Percentiles rank a stretch among this genome's conserved stretches.
Conservation (phyloP, 2,113 vertebrate genomes). For the Pandion haliaetus region DNA sequence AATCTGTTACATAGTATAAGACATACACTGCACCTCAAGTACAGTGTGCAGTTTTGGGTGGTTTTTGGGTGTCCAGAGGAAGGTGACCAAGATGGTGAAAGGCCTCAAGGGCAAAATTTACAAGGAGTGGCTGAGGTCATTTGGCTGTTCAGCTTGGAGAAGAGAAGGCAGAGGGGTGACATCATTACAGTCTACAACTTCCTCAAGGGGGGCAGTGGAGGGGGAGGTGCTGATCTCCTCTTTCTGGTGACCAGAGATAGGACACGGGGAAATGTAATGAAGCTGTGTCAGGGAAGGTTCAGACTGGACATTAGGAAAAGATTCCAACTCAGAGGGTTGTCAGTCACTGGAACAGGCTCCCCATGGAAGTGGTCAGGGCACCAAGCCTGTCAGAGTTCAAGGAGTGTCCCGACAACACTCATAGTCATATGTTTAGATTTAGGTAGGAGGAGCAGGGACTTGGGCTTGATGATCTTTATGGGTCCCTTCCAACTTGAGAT, state of each 20-base stretch:
- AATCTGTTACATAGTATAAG: not conserved
- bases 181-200: not conserved
- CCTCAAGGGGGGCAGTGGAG: fast-evolving
- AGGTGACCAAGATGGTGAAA: not conserved
- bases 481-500: not conserved
- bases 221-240: not conserved
- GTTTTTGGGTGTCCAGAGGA: not conserved
- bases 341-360: not conserved
- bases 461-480: not conserved
- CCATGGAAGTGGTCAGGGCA: not conserved
- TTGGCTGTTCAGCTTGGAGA: not conserved
- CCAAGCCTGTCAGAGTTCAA: not conserved
- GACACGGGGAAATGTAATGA: not conserved
- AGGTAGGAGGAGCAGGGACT: not conserved
- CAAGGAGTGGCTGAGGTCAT: fast-evolving
- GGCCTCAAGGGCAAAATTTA: fast-evolving
- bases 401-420: fast-evolving
- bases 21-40: not conserved
- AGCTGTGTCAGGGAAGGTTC: not conserved
- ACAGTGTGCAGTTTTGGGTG: not conserved
- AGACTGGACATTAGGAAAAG: not conserved
- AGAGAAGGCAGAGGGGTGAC: not conserved
- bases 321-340: not conserved
- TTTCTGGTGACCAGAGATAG: not conserved
- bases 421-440: not conserved